phyloP scores from a whole-genome alignment of 2,888 invertebrate species.

The Strigamia maritima region DNA sequence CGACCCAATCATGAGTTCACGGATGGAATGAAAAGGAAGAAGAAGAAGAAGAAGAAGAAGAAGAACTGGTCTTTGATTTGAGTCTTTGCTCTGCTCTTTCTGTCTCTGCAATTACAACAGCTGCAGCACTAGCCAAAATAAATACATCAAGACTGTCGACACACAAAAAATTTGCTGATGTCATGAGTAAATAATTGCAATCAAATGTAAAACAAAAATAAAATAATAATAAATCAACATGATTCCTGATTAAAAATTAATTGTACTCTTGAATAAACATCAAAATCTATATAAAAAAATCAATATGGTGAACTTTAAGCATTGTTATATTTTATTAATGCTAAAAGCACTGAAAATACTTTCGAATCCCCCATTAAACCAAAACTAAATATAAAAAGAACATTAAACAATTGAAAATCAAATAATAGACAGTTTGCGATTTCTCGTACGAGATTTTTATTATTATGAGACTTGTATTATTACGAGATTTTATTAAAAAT shows the following conservation, averaged over 20 bases:
- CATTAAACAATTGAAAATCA: too few relatives aligned
- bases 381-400: too few relatives aligned
- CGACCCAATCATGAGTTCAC: slow-evolving; percentile 9
- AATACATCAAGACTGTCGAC: not conserved
- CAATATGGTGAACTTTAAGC: not conserved
- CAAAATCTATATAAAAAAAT: not conserved
- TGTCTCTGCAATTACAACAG: not conserved
- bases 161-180: not conserved
- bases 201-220: not conserved
- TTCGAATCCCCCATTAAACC: not conserved
- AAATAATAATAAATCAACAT: not conserved
- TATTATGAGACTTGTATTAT: too few relatives aligned
- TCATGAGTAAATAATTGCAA: not conserved
- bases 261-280: not conserved
- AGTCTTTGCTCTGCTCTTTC: not conserved
- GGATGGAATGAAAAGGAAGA: slow-evolving; percentile 14
- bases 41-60: not conserved
- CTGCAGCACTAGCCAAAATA: not conserved
- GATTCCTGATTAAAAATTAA: not conserved
- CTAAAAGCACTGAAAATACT: not conserved
- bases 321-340: not conserved
- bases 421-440: too few relatives aligned
- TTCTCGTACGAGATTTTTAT: too few relatives aligned
- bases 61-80: not conserved
- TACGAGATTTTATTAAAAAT: too few relatives aligned